phyloP scores from a whole-genome alignment of 1,140 invertebrate genomes.

The Saccostrea echinata region DNA sequence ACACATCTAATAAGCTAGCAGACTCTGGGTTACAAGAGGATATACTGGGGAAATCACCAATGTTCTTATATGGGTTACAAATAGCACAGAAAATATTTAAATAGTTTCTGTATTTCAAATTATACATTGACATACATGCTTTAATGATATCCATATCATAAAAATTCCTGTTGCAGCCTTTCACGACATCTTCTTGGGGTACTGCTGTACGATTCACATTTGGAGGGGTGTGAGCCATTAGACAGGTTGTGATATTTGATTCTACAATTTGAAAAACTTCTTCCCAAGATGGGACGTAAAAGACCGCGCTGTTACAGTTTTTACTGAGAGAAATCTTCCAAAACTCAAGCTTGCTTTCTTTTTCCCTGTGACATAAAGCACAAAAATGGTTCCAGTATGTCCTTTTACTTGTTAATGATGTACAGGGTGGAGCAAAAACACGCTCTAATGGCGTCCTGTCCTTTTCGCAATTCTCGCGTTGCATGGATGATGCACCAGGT shows the following conservation, averaged over 20 bases:
- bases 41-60: background rate
- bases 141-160: background rate
- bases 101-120: background rate
- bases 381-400: background rate
- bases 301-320: background rate
- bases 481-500: background rate
- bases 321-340: background rate
- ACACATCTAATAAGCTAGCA: background rate
- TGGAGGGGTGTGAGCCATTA: background rate
- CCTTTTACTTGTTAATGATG: background rate
- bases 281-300: background rate
- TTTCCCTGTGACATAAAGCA: background rate
- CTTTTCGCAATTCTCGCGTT: background rate
- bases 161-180: too few species aligned
- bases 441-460: background rate
- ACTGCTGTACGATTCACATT: background rate
- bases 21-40: background rate
- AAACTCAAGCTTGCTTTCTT: background rate
- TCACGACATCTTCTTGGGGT: background rate
- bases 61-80: background rate
- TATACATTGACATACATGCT: background rate
- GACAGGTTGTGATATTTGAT: background rate
- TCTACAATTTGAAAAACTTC: background rate
- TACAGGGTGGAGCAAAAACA: background rate
- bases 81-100: background rate